phyloP scores from a whole-genome alignment of 2,888 invertebrate species.

The Euclidia mi region DNA sequence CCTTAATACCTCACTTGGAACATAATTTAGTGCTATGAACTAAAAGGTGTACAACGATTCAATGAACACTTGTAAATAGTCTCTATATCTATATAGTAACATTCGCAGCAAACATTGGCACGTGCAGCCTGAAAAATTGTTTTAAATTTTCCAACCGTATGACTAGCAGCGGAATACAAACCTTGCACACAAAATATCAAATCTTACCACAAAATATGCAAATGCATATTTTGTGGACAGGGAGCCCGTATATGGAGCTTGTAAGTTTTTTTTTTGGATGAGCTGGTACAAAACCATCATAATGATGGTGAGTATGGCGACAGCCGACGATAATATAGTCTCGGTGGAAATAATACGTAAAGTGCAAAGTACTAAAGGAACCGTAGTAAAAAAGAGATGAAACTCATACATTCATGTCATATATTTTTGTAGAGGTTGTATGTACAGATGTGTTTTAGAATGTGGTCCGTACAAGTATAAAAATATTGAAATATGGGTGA shows the following conservation, averaged over 20 bases:
- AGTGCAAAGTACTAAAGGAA: no score
- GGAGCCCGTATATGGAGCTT: slow-evolving; percentile 40
- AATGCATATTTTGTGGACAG: slow-evolving; percentile 58
- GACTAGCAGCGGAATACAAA: slow-evolving; percentile 28
- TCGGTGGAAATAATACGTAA: no score
- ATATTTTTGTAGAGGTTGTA: no score
- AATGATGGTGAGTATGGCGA: slow-evolving; percentile 1
- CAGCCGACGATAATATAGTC: background rate
- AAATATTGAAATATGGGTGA: no score
- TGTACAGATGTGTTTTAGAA: no score
- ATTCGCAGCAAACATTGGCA: slow-evolving; percentile 75
- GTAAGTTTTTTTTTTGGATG: slow-evolving; percentile 31
- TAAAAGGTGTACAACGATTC: background rate
- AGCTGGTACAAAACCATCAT: slow-evolving; percentile 11
- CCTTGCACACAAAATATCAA: no score
- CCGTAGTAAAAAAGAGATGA: no score
- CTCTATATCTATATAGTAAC: slow-evolving; percentile 45
- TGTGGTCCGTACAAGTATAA: no score
- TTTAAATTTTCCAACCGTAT: slow-evolving; percentile 65
- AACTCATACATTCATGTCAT: no score
- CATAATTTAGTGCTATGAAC: slow-evolving; percentile 56
- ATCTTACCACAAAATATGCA: no score
- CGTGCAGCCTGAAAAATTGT: slow-evolving; percentile 71
- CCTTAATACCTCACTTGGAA: slow-evolving; percentile 28
- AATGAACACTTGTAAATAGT: background rate